Percentiles rank a stretch among this genome's conserved stretches.
phyloP scores from a whole-genome alignment of 2,797 vertebrate genomes.

The Antrozous pallidus region DNA sequence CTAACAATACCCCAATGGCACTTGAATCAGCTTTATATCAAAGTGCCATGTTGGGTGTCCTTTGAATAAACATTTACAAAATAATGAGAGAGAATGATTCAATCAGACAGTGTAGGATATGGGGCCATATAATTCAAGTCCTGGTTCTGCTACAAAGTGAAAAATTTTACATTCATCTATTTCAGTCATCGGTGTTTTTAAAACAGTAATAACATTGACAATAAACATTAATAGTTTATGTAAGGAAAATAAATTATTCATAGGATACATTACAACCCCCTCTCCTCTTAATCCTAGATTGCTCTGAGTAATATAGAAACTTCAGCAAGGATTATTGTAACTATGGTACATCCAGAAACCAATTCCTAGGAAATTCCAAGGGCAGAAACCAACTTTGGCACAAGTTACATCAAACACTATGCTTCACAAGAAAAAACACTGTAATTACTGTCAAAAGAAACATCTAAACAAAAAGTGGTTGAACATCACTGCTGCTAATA shows the following conservation, averaged over 20 bases:
- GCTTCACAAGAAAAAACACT: conserved; percentile 72
- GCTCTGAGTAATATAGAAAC: background rate
- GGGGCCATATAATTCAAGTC: background rate
- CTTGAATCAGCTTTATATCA: background rate
- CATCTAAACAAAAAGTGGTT: conserved; percentile 38
- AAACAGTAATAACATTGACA: background rate
- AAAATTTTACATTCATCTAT: background rate
- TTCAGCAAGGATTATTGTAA: background rate
- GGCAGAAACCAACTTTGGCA: conserved; percentile 74
- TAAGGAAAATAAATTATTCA: background rate
- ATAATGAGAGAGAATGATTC: background rate
- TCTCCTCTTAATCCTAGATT: background rate
- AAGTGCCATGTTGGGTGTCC: background rate
- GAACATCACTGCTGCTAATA: conserved; percentile 44
- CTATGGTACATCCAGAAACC: background rate
- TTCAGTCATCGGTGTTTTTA: background rate
- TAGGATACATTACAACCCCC: background rate
- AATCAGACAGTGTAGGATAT: background rate
- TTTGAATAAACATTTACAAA: background rate
- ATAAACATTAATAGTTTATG: background rate
- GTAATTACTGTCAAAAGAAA: conserved; percentile 67
- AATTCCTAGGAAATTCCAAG: conserved; percentile 42
- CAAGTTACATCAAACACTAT: conserved; percentile 72
- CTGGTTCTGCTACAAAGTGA: background rate
- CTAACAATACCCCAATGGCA: background rate